Percentiles rank a stretch among this genome's conserved stretches.
Conservation (phyloP, 92 coral and sea anemone genomes). For the Nematostella vectensis region DNA sequence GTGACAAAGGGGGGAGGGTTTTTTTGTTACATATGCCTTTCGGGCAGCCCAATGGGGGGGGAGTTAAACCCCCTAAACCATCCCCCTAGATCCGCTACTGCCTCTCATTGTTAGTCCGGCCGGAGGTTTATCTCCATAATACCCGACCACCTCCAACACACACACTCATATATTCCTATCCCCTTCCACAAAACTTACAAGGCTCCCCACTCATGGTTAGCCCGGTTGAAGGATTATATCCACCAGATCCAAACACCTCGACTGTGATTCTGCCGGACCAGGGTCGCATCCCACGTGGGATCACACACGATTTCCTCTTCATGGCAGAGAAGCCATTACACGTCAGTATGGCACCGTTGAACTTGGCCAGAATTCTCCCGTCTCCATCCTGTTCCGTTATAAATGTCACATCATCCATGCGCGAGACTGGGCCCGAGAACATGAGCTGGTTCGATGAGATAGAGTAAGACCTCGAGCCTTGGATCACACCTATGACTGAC, state of each 20-base stretch:
- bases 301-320: conserved; percentile 29
- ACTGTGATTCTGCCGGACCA: conserved; percentile 45
- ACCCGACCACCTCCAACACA: no score
- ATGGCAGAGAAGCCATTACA: conserved; percentile 17
- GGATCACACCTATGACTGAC: conserved; percentile 10
- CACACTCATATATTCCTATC: no score
- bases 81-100: no score
- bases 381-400: conserved; percentile 42
- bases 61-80: no score
- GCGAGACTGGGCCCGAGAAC: conserved; percentile 27
- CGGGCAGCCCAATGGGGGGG: no score
- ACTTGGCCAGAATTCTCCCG: conserved; percentile 30
- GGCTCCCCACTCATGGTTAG: conserved; percentile 35
- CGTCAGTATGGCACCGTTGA: conserved; percentile 24
- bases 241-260: background rate
- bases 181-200: conserved; percentile 23
- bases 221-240: conserved; percentile 21
- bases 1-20: no score
- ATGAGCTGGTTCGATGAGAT: conserved; percentile 9
- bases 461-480: conserved; percentile 12
- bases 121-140: no score
- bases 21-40: no score
- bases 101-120: no score
- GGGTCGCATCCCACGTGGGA: conserved; percentile 24
- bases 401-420: conserved; percentile 34